phyloP scores from a whole-genome alignment of 2,113 vertebrate genomes.

The Oophaga pumilio region DNA sequence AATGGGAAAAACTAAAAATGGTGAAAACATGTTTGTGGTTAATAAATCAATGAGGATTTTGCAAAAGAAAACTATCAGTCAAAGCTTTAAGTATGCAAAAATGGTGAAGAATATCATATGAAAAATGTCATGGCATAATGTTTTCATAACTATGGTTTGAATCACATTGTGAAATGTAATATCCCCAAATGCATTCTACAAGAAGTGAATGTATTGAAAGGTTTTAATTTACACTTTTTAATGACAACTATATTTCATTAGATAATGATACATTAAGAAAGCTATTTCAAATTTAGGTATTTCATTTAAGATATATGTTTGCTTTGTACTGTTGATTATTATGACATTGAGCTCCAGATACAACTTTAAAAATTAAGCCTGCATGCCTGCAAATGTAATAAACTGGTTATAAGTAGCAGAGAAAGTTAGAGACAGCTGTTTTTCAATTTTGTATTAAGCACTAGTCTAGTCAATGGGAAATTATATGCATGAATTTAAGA shows the following conservation, averaged over 20 bases:
- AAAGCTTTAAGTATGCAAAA: not conserved
- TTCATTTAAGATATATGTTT: constrained; percentile 30
- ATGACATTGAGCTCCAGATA: constrained; percentile 41
- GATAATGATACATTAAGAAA: not conserved
- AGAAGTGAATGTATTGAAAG: not conserved
- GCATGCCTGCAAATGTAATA: constrained; percentile 52
- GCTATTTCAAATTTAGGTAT: constrained; percentile 1
- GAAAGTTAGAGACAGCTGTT: constrained; percentile 36
- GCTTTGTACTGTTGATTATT: constrained; percentile 40
- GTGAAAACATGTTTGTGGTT: not conserved
- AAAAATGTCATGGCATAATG: not conserved
- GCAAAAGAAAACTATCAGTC: not conserved
- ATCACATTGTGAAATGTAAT: not conserved
- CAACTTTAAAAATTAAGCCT: constrained; percentile 31
- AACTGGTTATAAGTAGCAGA: constrained; percentile 53
- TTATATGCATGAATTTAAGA: constrained; percentile 30
- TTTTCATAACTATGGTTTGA: not conserved
- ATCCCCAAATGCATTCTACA: not conserved
- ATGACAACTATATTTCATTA: not conserved
- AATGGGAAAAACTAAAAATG: not conserved
- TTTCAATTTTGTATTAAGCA: constrained; percentile 7
- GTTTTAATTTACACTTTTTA: not conserved
- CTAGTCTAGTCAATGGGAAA: constrained; percentile 25
- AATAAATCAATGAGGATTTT: not conserved
- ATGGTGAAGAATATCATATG: not conserved